These are phyloP conservation scores for Ancistrus triradiatus DNA, from an alignment of 2,113 vertebrate species.

Conservation along the genomic window DNA sequence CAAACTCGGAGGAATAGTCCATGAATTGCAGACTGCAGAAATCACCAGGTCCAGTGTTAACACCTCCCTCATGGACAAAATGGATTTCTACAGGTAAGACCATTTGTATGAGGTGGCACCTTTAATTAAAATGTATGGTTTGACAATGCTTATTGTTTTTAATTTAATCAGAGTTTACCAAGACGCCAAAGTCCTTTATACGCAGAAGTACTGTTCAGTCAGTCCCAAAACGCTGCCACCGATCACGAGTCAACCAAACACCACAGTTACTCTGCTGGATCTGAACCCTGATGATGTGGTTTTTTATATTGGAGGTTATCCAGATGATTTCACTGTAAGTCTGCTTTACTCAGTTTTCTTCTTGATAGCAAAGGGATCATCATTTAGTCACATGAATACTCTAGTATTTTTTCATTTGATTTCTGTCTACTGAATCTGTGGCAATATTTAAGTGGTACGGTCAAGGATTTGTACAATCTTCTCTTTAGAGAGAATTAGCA, in stretches of 20 bases:
- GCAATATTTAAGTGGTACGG: too few relatives aligned
- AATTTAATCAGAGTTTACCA: conserved; percentile 77
- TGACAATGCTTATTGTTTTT: conserved; percentile 18
- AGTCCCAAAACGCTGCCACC: conserved; percentile 19
- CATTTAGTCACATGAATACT: too few relatives aligned
- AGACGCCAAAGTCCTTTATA: conserved; percentile 73
- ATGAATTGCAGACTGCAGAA: conserved; percentile 63
- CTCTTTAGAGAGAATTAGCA: too few relatives aligned
- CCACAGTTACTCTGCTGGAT: conserved; percentile 59
- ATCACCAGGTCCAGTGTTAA: conserved; percentile 55
- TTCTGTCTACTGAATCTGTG: too few relatives aligned
- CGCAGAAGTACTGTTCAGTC: conserved; percentile 62
- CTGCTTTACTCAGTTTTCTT: too few relatives aligned
- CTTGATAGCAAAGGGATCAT: too few relatives aligned
- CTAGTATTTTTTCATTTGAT: too few relatives aligned
- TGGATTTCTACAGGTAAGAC: conserved; percentile 78
- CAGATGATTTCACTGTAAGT: conserved; percentile 73
- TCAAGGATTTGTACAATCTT: too few relatives aligned
- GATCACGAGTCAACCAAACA: conserved; percentile 45
- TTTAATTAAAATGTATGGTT: background rate
- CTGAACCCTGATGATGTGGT: conserved; percentile 73
- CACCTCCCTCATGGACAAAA: conserved; percentile 70
- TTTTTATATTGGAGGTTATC: conserved; percentile 86
- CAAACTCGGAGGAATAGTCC: conserved; percentile 68
- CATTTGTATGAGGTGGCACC: background rate